Evolutionary conservation across 53 echinoderm and acorn worm genomes (phyloP), one percentile per base, ranked within the genome.

Genomic region (Stichopus horrens): DNA sequence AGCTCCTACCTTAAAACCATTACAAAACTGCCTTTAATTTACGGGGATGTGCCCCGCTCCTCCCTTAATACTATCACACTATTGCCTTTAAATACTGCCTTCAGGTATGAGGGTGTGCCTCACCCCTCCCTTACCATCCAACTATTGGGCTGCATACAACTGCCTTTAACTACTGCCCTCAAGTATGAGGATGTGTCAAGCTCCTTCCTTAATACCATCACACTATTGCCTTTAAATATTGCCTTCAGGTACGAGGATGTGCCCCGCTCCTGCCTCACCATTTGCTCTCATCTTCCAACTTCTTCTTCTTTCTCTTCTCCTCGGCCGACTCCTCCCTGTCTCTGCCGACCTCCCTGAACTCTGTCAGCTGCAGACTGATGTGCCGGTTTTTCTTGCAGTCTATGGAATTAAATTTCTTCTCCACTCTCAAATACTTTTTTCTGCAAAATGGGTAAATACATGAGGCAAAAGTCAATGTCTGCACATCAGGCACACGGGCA

Each of bases 271-370:
- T 37, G 0, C 37, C 37, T 84, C 77, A 99, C 99, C 99, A 99
- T 96, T 96, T 99, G 81, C 95, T 94, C 84, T 99, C 99, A 86
- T 96, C 99, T 75, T 99, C 96, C 23, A 93, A 83, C 52, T 93
- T 95, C 86, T 93, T 95, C 96, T 94, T 96, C 76, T 93, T 93
- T 89, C 90, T 97, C 78, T 95, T 95, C 92, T 94, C 91, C 83
- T 96, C 96, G 5, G 94, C 92, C 1, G 93, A 86, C 57, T 96
- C 94, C 21, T 96, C 93, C 67, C 90, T 91, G 52, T 94, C 96
- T 75, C 86, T 93, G 4, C 92, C 96, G 3, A 95, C 99, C n/a
- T 94, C 93, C 83, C 93, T 96, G 65, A 99, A 90, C 16, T 84
- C 51, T 5, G 91, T 93, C 82, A 99, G 90, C 87, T 96, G 99